Percentiles rank a stretch among this genome's conserved stretches.
These are phyloP conservation scores for Sylvicola cinctus DNA, from an alignment of 2,888 invertebrate genomes.

Conservation along the genomic window DNA sequence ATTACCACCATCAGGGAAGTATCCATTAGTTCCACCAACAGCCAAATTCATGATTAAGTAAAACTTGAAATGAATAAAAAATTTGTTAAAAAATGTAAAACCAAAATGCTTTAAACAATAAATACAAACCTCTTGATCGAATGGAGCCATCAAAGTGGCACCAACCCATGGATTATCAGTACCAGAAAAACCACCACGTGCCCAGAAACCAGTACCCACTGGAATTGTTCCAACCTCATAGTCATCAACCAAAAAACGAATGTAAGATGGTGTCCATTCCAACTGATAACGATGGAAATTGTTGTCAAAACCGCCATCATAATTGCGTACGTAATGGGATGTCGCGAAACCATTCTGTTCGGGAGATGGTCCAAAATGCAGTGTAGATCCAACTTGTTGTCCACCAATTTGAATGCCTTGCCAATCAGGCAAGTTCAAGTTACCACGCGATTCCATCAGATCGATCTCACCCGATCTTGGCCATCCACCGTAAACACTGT, in stretches of 20 bases:
- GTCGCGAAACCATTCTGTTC: conserved; percentile 29
- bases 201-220: conserved; percentile 41
- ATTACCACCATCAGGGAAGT: conserved; percentile 37
- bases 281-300: conserved; percentile 42
- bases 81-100: not conserved
- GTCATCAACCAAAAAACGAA: conserved; percentile 26
- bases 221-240: conserved; percentile 28
- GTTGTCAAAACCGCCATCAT: conserved; percentile 25
- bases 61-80: conserved; percentile 20
- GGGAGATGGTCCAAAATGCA: conserved; percentile 45
- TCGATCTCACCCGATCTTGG: conserved; percentile 55
- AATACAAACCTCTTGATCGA: conserved; percentile 35
- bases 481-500: conserved; percentile 44
- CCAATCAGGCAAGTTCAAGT: conserved; percentile 33
- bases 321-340: conserved; percentile 14
- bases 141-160: conserved; percentile 40
- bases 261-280: conserved; percentile 35
- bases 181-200: conserved; percentile 32
- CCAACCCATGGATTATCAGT: conserved; percentile 32
- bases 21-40: conserved; percentile 41
- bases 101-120: not conserved
- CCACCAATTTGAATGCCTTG: conserved; percentile 37
- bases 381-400: conserved; percentile 26
- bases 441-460: conserved; percentile 43
- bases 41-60: conserved; percentile 44